Base-by-base conservation (phyloP, 2,113 vertebrate species). In the Falco punctatus region DNA sequence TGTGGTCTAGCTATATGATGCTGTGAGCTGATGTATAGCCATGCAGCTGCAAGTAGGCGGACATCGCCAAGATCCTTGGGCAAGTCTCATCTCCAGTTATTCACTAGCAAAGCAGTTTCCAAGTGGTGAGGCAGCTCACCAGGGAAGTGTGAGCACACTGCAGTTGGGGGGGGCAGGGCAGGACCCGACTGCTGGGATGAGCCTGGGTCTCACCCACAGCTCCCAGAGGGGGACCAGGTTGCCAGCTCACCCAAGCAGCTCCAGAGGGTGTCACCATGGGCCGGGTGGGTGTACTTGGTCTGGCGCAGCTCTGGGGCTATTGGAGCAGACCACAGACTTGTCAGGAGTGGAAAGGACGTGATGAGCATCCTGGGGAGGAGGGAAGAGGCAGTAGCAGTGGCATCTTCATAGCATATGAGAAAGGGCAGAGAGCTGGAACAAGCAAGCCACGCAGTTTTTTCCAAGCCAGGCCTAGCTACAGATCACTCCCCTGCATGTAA, bases 1-100 rank as follows among this genome's bases (percentile, higher is more conserved):
- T 94, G 81, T 88, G 89, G 84, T 95, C 81, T 88, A 73, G 81
- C 91, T 95, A 82, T 95, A 95, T 65, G 87, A 58, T 94, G 78
- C 54, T 67, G 46, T 73, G 62, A 87, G 78, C 66, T 97, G 92
- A 95, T 85, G 81, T 90, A 90, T 62, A 52, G 81, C 51, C 55
- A 12, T 70, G 86, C 94, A 96, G 95, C 91, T 91, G 95, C 87
- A 83, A 88, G 87, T 90, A 85, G 95, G 91, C 0, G 94, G 89
- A 85, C 81, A 48, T 88, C 94, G 87, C 91, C 3, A 5, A 73
- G 61, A n/a, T 66, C 64, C 59, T 92, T 55, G 69, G 87, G 91
- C 74, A 91, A 73, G 70, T 27, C 72, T 73, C 81, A 83, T 80
- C 73, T 77, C 75, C 87, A 86, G 6, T 58, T 80, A 90, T 49